Conservation (phyloP, 1,140 invertebrate genomes). For the Piezodorus guildinii region DNA sequence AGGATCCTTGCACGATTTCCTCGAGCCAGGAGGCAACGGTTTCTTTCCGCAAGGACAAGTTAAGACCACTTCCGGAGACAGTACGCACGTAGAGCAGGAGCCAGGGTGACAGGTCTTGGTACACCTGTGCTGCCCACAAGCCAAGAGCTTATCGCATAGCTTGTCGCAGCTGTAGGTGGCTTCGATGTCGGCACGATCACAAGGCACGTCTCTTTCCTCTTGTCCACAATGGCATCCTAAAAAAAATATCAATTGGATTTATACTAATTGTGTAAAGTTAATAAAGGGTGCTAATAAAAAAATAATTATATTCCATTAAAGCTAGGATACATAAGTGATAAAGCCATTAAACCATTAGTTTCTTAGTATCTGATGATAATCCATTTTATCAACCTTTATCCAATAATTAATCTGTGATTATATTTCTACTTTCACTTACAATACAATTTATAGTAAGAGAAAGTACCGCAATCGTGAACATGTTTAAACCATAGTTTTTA, state of each 20-base stretch:
- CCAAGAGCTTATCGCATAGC: conserved; percentile 51
- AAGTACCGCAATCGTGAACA: no score
- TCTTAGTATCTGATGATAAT: no score
- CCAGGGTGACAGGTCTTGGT: conserved; percentile 55
- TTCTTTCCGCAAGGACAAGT: conserved; percentile 81
- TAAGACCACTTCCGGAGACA: conserved; percentile 49
- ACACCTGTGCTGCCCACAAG: conserved; percentile 71
- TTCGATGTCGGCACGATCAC: conserved; percentile 33
- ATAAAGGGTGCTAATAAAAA: no score
- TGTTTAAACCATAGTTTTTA: no score
- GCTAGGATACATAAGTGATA: no score
- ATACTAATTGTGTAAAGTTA: no score
- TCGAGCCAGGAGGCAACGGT: conserved; percentile 35
- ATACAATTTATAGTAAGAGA: no score
- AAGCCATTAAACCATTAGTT: not conserved
- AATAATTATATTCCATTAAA: no score
- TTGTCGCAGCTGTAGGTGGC: conserved; percentile 49
- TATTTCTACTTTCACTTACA: no score
- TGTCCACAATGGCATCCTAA: conserved; percentile 53
- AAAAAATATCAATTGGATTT: no score
- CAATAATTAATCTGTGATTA: no score
- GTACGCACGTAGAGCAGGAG: conserved; percentile 42
- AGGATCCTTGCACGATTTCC: conserved; percentile 66
- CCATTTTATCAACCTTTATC: no score
- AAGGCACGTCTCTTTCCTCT: conserved; percentile 38